Conservation (phyloP, 2,888 invertebrate genomes). For the Plebejus anna region DNA sequence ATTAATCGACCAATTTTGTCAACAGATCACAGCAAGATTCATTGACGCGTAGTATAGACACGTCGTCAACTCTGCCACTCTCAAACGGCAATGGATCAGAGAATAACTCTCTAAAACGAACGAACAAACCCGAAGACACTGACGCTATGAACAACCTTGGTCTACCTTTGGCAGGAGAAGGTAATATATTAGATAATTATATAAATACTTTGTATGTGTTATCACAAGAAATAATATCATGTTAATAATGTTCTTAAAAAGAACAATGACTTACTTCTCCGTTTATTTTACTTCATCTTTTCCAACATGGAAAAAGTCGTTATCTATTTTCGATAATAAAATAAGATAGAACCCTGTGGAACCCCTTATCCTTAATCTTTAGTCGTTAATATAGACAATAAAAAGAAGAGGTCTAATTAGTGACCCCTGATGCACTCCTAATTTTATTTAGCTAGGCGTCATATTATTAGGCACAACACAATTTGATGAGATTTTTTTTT, state of each 20-base stretch:
- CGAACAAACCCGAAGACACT: conserved; percentile 61
- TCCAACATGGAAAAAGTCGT: background rate
- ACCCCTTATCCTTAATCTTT: conserved; percentile 6
- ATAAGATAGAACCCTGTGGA: background rate
- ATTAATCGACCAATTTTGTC: conserved; percentile 1
- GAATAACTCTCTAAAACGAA: conserved; percentile 69
- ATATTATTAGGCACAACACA: background rate
- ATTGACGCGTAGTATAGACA: conserved; percentile 71
- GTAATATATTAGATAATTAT: conserved; percentile 33
- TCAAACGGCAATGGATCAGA: conserved; percentile 67
- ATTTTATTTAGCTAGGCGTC: background rate
- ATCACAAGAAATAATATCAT: too few relatives aligned
- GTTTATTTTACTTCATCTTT: too few relatives aligned
- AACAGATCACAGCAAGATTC: conserved; percentile 70
- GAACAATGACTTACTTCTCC: too few relatives aligned
- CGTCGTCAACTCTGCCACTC: conserved; percentile 66
- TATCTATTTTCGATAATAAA: background rate
- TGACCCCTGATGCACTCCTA: background rate
- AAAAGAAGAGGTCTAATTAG: background rate
- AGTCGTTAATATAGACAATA: background rate
- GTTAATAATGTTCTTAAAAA: too few relatives aligned
- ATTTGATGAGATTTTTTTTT: too few relatives aligned
- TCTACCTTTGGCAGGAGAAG: conserved; percentile 56
- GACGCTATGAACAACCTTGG: conserved; percentile 72
- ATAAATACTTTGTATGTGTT: background rate